Evolutionary conservation across 2,113 vertebrate genomes (phyloP), one percentile per base, ranked within the genome.

Genomic region (Zosterops hypoxanthus): DNA sequence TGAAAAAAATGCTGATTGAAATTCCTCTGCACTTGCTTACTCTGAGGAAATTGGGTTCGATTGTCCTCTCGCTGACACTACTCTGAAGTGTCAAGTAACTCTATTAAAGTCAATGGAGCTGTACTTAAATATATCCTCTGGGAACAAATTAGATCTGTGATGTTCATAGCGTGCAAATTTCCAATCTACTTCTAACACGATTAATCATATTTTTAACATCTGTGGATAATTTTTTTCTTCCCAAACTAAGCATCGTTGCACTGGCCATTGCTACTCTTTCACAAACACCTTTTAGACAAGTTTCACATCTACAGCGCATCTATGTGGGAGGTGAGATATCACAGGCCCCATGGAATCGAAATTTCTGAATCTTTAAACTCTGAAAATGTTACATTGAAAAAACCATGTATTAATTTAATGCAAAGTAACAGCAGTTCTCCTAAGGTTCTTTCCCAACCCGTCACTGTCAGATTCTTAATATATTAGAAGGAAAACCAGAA

Each of bases 91-190:
- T 76, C 90, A 90, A 82, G 70, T 71, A 85, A 94, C 87, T 93
- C 82, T 84, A 71, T 87, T 90, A 91, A 85, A 95, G 70, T 72
- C 78, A 95, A 72, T 86, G 59, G 34, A 94, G 75, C 88, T 86
- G 33, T 55, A 31, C 71, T 83, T 92, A 82, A 86, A 93, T 72
- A 63, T 23, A 65, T 86, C 75, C 46, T 77, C 55, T 42, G 47
- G 82, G 80, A 95, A 88, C 82, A 96, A 94, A 92, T 90, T 83
- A 93, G 79, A 88, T 70, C 71, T 34, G 82, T 3, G 29, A 55
- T 90, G 90, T 82, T 73, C 82, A 83, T 66, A 57, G 75, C 8
- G 25, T 52, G 63, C 55, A 90, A 61, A 93, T 93, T 88, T 86
- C 68, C 88, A 83, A 46, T 81, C 66, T 83, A 80, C 55, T 83